Conservation (phyloP, 2,113 vertebrate genomes). For the Macrotis lagotis region DNA sequence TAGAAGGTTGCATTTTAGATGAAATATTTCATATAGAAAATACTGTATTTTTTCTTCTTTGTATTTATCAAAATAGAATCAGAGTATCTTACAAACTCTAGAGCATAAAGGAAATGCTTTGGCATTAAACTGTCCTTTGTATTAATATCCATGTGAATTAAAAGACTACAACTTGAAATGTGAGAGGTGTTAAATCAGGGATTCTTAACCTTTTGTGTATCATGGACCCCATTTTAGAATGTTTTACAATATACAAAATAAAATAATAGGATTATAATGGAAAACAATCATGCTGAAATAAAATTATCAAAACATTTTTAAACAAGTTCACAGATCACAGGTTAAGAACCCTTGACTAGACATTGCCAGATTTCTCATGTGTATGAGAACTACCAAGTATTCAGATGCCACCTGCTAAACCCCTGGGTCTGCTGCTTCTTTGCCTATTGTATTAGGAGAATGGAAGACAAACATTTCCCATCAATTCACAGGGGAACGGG, state of each 20-base stretch:
- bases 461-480: rapidly evolving
- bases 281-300: neutral
- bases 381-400: neutral
- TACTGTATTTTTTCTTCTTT: neutral
- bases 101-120: neutral
- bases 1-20: neutral
- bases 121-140: neutral
- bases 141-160: neutral
- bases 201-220: neutral
- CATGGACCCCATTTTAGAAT: neutral
- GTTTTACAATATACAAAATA: neutral
- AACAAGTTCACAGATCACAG: neutral
- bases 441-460: neutral
- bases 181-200: neutral
- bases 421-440: neutral
- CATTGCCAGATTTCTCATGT: neutral
- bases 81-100: neutral
- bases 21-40: neutral
- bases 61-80: neutral
- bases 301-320: neutral
- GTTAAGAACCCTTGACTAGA: neutral
- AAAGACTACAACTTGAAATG: neutral
- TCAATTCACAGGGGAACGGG: rapidly evolving
- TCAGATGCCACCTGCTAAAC: neutral
- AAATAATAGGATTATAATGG: neutral